Evolutionary conservation across 30 jellyfish, hydroid and myxozoan genomes (phyloP), one percentile per base, ranked within the genome.

Genomic region (Turritopsis dohrnii): DNA sequence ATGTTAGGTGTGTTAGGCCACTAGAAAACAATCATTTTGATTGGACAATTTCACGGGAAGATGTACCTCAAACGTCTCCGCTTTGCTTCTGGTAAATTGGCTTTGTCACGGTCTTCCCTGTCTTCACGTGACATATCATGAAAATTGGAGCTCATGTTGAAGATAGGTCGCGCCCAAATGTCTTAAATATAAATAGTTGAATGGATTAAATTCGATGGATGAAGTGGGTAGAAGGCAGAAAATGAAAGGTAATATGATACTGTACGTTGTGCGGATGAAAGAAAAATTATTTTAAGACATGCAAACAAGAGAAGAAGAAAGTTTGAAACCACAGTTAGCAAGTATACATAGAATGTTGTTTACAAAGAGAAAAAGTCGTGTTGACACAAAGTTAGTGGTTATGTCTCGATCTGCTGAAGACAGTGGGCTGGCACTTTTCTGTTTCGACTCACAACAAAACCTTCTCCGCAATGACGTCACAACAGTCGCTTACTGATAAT

Each of bases 131-230:
- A 79, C 88, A 94, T 89, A 30, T 94, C 99, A 29, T 75, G 80
- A 83, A 94, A 89, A 53, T 89, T 94, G 26, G 99, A 83, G 73
- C 84, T 94, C n/a, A 94, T 97, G 21, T 96, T 96, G 71, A 94
- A 94, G 79, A 94, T 89, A 0, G 97, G 99, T 16, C 99, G 83
- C 8, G 99, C 96, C 99, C 99, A 94, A n/a, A 79, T 84, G 79
- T 94, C 99, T 93, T 29, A 23, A 81, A 60, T 8, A 53, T 54
- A 81, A 81, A 5, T 1, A 81, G 53, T 1, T 19, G 29, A 1
- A 30, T 52, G 41, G 65, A n/a, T n/a, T n/a, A n/a, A n/a, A n/a
- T n/a, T n/a, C n/a, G n/a, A 81, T 18, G 0, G 53, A 21, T 1
- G 7, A 21, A 1, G 18, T 52, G 41, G 65, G 18, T 19, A 66